Conservation (phyloP, 2,113 vertebrate genomes). For the Elgaria multicarinata region DNA sequence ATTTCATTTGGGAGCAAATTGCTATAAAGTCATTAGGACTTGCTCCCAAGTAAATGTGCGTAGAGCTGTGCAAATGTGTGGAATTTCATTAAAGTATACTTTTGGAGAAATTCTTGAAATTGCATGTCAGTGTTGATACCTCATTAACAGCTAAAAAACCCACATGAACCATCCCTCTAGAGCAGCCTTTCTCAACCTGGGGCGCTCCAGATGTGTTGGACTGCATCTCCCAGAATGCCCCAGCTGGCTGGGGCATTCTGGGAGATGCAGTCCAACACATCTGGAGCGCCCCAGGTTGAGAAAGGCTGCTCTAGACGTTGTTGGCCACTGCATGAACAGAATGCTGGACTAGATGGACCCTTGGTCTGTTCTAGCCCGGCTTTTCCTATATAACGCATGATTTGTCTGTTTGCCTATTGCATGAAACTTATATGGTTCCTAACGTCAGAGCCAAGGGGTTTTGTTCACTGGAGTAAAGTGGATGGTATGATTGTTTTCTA, state of each 20-base stretch:
- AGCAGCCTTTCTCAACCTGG: no score
- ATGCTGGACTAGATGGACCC: no score
- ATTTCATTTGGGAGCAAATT: not conserved
- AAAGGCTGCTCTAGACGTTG: no score
- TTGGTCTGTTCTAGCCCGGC: no score
- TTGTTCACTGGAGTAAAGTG: not conserved
- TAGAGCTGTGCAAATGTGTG: not conserved
- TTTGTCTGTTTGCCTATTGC: not conserved
- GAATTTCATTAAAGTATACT: not conserved
- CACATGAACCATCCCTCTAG: no score
- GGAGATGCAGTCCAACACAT: no score
- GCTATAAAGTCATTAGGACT: not conserved
- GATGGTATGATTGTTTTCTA: slow-evolving; percentile 10
- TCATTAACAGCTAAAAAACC: not conserved
- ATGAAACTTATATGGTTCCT: slow-evolving; percentile 9
- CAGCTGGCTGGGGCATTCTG: no score
- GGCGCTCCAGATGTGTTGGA: no score
- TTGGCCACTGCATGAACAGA: no score
- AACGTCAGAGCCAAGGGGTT: not conserved
- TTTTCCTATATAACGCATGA: not conserved
- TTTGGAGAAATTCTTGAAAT: not conserved
- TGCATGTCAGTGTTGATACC: not conserved
- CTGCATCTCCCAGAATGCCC: no score
- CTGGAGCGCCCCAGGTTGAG: no score
- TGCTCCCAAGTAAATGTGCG: not conserved